phyloP scores from a whole-genome alignment of 2,797 vertebrate genomes.

The Onychomys arenicola region DNA sequence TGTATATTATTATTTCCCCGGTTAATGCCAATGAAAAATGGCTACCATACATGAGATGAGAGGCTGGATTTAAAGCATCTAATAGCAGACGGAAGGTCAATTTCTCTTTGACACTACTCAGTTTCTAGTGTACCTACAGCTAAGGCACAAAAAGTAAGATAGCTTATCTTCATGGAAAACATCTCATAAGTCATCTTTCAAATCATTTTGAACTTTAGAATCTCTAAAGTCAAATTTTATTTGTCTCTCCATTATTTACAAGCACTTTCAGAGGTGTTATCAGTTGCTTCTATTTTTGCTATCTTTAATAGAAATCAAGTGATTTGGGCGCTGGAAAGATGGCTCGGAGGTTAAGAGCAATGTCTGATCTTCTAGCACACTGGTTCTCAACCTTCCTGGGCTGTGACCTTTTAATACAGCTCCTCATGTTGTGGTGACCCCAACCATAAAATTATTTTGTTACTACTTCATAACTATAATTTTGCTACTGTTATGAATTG shows the following conservation, averaged over 20 bases:
- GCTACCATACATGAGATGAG: not conserved
- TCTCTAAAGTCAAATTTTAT: not conserved
- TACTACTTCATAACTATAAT: not conserved
- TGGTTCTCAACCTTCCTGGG: not conserved
- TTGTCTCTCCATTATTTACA: not conserved
- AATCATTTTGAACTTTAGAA: slow-evolving; percentile 38
- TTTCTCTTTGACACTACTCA: slow-evolving; percentile 18
- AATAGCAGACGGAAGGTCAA: slow-evolving; percentile 27
- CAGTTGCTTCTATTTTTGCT: slow-evolving; percentile 73
- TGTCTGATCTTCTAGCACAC: too few relatives aligned
- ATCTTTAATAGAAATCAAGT: slow-evolving; percentile 41
- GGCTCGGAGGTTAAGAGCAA: not conserved
- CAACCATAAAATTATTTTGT: not conserved
- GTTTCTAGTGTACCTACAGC: slow-evolving; percentile 29
- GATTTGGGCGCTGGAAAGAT: not conserved
- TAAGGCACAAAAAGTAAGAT: slow-evolving; percentile 34
- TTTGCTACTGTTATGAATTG: not conserved
- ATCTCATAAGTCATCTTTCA: not conserved
- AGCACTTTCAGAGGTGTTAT: slow-evolving; percentile 45
- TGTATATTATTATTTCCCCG: not conserved
- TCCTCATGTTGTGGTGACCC: not conserved
- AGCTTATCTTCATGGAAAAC: slow-evolving; percentile 37
- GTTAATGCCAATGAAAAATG: slow-evolving; percentile 36
- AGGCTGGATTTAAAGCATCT: not conserved
- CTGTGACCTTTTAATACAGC: not conserved